These are phyloP conservation scores for Piaya cayana DNA, from an alignment of 2,113 vertebrate genomes.

Conservation along the genomic window DNA sequence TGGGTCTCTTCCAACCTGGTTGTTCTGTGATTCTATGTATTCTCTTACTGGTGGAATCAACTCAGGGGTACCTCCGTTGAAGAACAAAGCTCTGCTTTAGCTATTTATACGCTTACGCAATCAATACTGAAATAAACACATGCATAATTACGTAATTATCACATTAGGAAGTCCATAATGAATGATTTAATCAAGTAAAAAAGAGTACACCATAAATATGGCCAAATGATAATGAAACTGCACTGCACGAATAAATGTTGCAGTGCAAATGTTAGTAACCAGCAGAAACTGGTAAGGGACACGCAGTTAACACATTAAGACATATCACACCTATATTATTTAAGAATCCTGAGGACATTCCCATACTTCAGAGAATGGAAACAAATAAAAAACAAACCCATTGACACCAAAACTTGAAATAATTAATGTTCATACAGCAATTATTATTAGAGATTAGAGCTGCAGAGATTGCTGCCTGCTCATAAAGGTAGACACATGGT, in stretches of 20 bases:
- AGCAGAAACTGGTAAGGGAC: neutral
- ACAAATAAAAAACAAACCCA: neutral
- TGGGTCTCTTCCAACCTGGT: too few relatives aligned
- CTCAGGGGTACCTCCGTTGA: neutral
- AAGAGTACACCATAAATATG: neutral
- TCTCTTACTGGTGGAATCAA: neutral
- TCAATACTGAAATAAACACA: constrained; percentile 27
- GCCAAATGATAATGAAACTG: neutral
- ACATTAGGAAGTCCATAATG: constrained; percentile 2
- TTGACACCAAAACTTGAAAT: neutral
- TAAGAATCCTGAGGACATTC: neutral
- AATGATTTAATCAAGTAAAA: neutral
- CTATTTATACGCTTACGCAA: constrained; percentile 12
- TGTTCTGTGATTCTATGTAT: too few relatives aligned
- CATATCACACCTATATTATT: neutral
- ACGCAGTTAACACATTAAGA: neutral
- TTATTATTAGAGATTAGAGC: neutral
- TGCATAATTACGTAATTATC: neutral
- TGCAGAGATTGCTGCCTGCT: neutral
- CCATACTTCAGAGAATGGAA: neutral
- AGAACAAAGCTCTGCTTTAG: constrained; percentile 41
- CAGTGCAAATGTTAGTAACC: neutral
- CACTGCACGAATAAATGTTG: neutral
- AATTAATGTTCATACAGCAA: neutral
- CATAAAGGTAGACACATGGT: neutral